A percentile compares a stretch with the other conserved stretches of the same genome.
phyloP scores from a whole-genome alignment of 2,888 invertebrate species.

The Trachelus troglodyta region DNA sequence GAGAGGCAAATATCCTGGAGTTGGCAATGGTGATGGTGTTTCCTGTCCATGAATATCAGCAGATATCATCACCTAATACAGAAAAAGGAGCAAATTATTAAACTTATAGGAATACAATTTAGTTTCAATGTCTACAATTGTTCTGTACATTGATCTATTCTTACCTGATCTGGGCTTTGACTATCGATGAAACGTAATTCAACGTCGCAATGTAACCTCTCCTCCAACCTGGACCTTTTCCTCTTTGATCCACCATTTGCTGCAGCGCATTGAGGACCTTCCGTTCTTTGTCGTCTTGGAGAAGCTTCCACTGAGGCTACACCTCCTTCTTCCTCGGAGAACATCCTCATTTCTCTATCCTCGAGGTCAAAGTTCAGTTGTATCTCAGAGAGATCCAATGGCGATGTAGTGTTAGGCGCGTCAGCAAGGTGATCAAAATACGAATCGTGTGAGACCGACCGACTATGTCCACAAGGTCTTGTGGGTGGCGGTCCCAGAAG shows the following conservation, averaged over 20 bases:
- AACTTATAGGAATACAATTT: not conserved
- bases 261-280: slow-evolving; percentile 66
- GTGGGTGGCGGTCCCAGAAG: slow-evolving; percentile 66
- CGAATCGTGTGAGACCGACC: slow-evolving; percentile 91
- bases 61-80: slow-evolving; percentile 62
- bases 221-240: slow-evolving; percentile 79
- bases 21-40: slow-evolving; percentile 60
- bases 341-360: slow-evolving; percentile 87
- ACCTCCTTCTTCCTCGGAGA: slow-evolving; percentile 87
- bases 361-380: slow-evolving; percentile 86
- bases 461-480: slow-evolving; percentile 69
- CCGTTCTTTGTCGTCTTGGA: slow-evolving; percentile 61
- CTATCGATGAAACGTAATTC: slow-evolving; percentile 87
- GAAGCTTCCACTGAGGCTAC: slow-evolving; percentile 67
- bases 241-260: slow-evolving; percentile 64
- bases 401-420: slow-evolving; percentile 66
- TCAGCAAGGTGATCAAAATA: slow-evolving; percentile 87
- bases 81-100: not conserved
- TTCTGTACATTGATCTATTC: not conserved
- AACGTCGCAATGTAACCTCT: slow-evolving; percentile 74
- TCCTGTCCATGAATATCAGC: slow-evolving; percentile 65
- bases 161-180: slow-evolving; percentile 75
- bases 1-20: slow-evolving; percentile 61
- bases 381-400: slow-evolving; percentile 83
- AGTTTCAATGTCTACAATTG: not conserved